Percentiles rank a stretch among this genome's conserved stretches.
Conservation (phyloP, 1,140 invertebrate species). For the Bombus turneri region DNA sequence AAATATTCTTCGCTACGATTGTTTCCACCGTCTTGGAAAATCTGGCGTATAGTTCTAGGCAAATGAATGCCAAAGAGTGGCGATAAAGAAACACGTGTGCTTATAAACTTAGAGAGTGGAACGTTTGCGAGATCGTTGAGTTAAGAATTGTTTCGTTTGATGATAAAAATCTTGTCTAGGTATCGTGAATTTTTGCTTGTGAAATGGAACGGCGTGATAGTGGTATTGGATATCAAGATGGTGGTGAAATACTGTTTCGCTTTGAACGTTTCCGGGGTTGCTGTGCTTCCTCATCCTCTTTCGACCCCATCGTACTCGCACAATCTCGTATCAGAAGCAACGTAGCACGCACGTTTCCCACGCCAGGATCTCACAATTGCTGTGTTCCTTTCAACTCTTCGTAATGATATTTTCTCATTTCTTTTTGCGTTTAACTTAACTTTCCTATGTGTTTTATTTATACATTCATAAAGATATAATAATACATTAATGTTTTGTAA, state of each 20-base stretch:
- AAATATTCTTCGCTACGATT: background rate
- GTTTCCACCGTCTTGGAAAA: background rate
- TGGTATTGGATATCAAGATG: background rate
- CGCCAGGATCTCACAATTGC: background rate
- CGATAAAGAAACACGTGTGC: background rate
- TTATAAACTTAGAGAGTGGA: background rate
- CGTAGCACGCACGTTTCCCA: background rate
- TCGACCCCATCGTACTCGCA: background rate
- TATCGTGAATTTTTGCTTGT: background rate
- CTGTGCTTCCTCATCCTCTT: constrained; percentile 1
- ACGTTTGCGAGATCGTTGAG: no score
- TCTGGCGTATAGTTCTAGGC: background rate
- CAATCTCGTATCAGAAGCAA: background rate
- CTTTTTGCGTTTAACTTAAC: background rate
- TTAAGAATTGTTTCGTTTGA: background rate
- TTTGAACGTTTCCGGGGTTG: background rate
- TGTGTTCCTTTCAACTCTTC: no score
- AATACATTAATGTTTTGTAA: no score
- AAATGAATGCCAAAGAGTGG: background rate
- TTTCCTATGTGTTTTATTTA: no score
- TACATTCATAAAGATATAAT: no score
- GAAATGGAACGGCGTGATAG: background rate
- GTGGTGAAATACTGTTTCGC: background rate
- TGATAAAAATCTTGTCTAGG: background rate
- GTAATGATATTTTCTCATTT: background rate